Base-by-base conservation (phyloP, 2,888 invertebrate genomes). In the Dicroscelio sp. region DNA sequence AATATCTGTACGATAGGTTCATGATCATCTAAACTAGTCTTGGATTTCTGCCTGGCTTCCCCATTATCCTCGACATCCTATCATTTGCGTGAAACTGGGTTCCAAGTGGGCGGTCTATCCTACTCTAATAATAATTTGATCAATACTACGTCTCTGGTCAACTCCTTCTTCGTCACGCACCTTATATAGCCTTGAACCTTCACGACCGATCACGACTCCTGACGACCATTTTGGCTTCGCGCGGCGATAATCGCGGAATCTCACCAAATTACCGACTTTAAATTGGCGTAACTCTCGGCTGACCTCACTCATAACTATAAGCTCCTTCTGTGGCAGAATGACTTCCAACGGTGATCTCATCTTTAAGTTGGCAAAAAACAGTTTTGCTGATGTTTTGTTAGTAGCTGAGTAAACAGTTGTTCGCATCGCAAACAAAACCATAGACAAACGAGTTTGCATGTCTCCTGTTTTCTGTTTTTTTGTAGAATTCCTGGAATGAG, bases 121-220 rank as follows among this genome's bases (percentile, higher is more conserved):
- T n/a, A n/a, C n/a, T n/a, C n/a, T n/a, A n/a, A n/a, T 38, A n/a
- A 73, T 73, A 20, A 73, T 30, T 27, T 79, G 79, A n/a, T 79
- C 79, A 10, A 79, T 31, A 30, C 65, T 79, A 1, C 79, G 63
- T 1, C 20, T 30, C 12, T 79, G 79, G n/a, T 1, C n/a, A 27
- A 55, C 20, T 6, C 20, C 35, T 1, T 55, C 52, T 69, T 23
- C 67, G 27, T 82, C 82, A 20, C 12, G 6, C 30, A 82, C 31
- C 20, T 27, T n/a, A 27, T 82, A 82, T 0, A 82, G 8, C 23
- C 82, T 69, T 2, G 71, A 33, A 1, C 69, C 82, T 14, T 35
- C 2, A 25, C 33, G 14, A 3, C 12, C 17, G 10, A 20, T 69
- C 12, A 82, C 71, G 1, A 30, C 4, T 0, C 69, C 82, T 5